Base-by-base conservation (phyloP, 2,113 vertebrate species). In the Corythaeola cristata region DNA sequence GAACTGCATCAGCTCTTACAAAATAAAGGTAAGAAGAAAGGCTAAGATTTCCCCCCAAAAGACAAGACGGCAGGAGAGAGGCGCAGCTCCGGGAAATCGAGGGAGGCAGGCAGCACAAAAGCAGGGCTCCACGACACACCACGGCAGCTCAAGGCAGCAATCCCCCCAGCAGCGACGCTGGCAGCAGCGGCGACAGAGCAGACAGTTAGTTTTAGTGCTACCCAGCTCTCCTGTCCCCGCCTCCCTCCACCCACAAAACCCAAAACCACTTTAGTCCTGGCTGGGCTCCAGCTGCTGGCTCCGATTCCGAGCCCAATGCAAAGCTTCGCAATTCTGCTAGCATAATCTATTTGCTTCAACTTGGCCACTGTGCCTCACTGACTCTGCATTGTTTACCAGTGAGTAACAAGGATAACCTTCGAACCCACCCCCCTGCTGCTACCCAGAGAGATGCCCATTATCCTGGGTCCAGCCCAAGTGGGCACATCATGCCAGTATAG, bases 281-380 rank as follows among this genome's bases (percentile, higher is more conserved):
- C 98, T 93, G 41, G 94, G 88, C 95, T 98, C 99, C 99, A 99
- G 97, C 97, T 97, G 97, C 98, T 98, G 97, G 98, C 98, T 98
- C 98, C 97, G 91, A 98, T 98, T 99, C 99, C 99, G 98, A 98
- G 98, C 97, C 97, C 95, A 64, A 89, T 90, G 89, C 96, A 97
- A 96, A 98, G 98, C 98, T 96, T 96, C 83, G 41, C 96, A 97
- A 97, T 97, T 97, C 96, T 97, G 98, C 98, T 98, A 97, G 97
- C 98, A 97, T 96, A 96, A 97, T 95, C 97, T 97, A 69, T 98
- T 98, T 89, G 97, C 91, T 97, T 98, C 95, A 84, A 88, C 96
- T 96, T 89, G 97, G 96, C 97, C 96, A 92, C 89, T 78, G 85
- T 94, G 96, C 97, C 96, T 94, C 97, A 96, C 97, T 98, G 97